Evolutionary conservation across 2,113 vertebrate species (phyloP), one percentile per base, ranked within the genome.

Genomic region (Alouatta palliata): DNA sequence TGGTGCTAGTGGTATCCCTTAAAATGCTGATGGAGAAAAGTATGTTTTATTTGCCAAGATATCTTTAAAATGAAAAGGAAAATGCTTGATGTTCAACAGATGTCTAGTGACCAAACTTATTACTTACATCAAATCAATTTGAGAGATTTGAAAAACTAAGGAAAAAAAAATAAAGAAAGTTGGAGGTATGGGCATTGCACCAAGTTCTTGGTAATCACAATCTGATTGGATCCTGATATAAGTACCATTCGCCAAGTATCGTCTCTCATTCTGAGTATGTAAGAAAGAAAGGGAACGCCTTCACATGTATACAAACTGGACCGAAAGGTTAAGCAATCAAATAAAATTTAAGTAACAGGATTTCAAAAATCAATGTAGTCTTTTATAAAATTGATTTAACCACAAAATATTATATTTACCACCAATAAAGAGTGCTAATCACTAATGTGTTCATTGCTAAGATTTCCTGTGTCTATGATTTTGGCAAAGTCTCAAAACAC

Each of bases 361-460:
- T 76, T 94, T 93, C 77, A 82, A 86, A 84, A 86, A 52, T 35
- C 10, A 10, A n/a, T 21, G 17, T n/a, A 79, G 23, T 75, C 68
- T 35, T 93, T 82, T 91, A 68, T 23, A 91, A 93, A 94, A 75
- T n/a, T 61, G 37, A 92, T 79, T 82, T 87, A 30, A 68, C 10
- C 85, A 92, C 17, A 90, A 58, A 82, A 58, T n/a, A 90, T 68
- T 66, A 35, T 75, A 73, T 13, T 79, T 85, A 40, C 32, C 5
- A 75, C 23, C 61, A 90, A 83, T 14, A 61, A 58, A 88, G 8
- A 37, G 5, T 77, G 8, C 47, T 45, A 40, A 83, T 84, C 61
- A 56, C 7, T 43, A 71, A 92, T 45, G 23, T 45, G 85, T 89
- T 89, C 47, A 77, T 54, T 19, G 56, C 20, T 81, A 76, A 93